Conservation (phyloP, 2,797 vertebrate genomes). For the Labeo calbasu region DNA sequence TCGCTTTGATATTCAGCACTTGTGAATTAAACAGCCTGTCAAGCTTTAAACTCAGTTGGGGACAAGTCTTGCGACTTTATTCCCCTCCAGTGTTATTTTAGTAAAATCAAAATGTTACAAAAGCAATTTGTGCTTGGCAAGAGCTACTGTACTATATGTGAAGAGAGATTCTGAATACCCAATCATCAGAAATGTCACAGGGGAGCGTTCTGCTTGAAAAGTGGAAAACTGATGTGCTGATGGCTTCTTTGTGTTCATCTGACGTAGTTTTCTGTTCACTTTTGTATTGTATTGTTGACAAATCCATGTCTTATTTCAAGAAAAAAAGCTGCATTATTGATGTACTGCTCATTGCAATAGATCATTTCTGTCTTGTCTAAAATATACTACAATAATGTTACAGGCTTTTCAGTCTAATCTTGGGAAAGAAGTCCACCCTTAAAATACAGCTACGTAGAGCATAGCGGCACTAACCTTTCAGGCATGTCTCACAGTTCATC, state of each 20-base stretch:
- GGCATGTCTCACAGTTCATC: not conserved
- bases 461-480: not conserved
- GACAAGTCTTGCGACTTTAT: conserved; percentile 26
- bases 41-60: conserved; percentile 55
- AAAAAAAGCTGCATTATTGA: conserved; percentile 8
- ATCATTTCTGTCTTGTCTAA: not conserved
- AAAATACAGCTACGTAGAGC: not conserved
- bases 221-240: conserved; percentile 32
- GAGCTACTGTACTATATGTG: conserved; percentile 22
- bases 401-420: not conserved
- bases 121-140: conserved; percentile 59
- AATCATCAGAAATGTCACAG: conserved; percentile 53
- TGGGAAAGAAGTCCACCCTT: not conserved
- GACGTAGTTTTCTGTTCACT: not conserved
- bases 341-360: not conserved
- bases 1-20: conserved; percentile 46
- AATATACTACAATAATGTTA: not conserved
- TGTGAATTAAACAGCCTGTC: conserved; percentile 54
- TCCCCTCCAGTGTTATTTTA: conserved; percentile 33
- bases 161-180: conserved; percentile 51
- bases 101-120: conserved; percentile 57
- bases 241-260: conserved; percentile 8
- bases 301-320: conserved; percentile 6
- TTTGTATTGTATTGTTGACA: not conserved
- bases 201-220: conserved; percentile 36